Evolutionary conservation across 2,797 vertebrate species (phyloP).

Genomic region (Eulemur coronatus): DNA sequence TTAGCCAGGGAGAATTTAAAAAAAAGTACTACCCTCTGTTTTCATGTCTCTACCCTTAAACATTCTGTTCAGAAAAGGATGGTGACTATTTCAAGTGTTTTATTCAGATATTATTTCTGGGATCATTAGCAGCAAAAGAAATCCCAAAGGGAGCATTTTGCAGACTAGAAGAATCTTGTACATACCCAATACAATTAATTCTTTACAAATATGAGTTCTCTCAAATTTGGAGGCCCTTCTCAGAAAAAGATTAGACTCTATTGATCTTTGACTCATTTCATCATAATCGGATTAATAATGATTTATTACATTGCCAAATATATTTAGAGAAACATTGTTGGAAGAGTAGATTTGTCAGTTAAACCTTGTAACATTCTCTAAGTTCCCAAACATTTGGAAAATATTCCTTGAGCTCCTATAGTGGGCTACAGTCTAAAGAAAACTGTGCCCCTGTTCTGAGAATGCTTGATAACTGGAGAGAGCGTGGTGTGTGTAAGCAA

Average conservation of each 20-base stretch:
- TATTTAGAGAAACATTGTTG: neutral
- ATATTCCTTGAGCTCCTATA: neutral
- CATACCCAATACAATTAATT: neutral
- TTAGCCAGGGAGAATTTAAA: neutral
- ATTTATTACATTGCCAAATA: conserved; percentile 41
- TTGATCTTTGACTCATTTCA: conserved; percentile 35
- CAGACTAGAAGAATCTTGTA: neutral
- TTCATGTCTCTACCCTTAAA: conserved; percentile 25
- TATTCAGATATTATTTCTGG: conserved; percentile 23
- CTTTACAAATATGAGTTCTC: neutral
- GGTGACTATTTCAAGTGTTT: conserved; percentile 14
- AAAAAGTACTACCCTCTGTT: conserved; percentile 7
- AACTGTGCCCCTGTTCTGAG: neutral
- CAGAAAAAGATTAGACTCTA: neutral
- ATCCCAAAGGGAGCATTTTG: conserved; percentile 32
- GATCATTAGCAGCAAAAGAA: conserved; percentile 45
- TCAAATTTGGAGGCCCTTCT: neutral
- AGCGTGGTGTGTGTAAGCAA: neutral
- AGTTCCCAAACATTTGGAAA: neutral
- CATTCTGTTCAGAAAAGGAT: conserved; percentile 22
- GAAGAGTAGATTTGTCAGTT: neutral
- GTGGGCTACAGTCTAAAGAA: neutral
- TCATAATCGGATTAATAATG: neutral
- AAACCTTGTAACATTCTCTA: neutral
- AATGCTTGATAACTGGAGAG: neutral